Evolutionary conservation across 2,888 invertebrate genomes (phyloP).

Genomic region (Tethea ocularis): DNA sequence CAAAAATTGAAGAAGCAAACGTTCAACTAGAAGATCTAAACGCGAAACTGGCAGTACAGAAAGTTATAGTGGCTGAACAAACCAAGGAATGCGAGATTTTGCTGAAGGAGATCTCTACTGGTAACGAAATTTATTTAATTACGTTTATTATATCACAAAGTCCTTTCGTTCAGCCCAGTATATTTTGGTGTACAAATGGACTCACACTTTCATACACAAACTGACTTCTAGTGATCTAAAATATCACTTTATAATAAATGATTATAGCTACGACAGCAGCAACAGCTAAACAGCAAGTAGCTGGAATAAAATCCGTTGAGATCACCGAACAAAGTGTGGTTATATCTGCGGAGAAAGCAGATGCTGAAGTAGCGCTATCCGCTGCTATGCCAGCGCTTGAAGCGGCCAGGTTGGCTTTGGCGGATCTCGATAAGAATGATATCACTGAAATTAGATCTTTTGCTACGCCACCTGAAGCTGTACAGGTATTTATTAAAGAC

Average conservation of each 20-base stretch:
- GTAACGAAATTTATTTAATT: conserved; percentile 44
- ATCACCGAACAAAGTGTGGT: conserved; percentile 92
- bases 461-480: conserved; percentile 95
- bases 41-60: conserved; percentile 91
- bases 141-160: too few relatives aligned
- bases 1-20: conserved; percentile 95
- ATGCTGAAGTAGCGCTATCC: conserved; percentile 91
- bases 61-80: conserved; percentile 91
- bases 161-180: too few relatives aligned
- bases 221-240: too few relatives aligned
- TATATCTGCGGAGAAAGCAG: conserved; percentile 91
- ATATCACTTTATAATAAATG: background rate
- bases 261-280: conserved; percentile 86
- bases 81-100: conserved; percentile 91
- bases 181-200: too few relatives aligned
- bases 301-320: conserved; percentile 90
- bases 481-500: conserved; percentile 84
- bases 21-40: conserved; percentile 91
- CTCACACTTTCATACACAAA: too few relatives aligned
- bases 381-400: conserved; percentile 94
- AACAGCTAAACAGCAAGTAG: conserved; percentile 90
- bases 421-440: conserved; percentile 93
- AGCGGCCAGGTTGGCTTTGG: conserved; percentile 90
- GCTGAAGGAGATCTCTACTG: conserved; percentile 89
- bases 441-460: conserved; percentile 97